Conservation (phyloP, 1,140 invertebrate genomes). For the Acromyrmex echinatior region DNA sequence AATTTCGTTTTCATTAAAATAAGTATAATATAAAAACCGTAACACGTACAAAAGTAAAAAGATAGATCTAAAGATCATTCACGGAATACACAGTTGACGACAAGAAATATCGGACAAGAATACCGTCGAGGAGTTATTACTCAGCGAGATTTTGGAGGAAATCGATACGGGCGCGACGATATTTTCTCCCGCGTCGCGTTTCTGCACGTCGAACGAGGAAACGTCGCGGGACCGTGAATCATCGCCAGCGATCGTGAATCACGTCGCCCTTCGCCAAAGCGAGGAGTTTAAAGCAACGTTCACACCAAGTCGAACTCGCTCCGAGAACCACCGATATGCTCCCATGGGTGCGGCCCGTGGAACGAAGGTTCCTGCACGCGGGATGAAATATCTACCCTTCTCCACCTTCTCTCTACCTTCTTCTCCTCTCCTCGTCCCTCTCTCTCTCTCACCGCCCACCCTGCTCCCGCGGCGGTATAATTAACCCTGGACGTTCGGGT, state of each 20-base stretch:
- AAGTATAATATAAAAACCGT: background rate
- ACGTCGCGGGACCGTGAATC: slow-evolving; percentile 74
- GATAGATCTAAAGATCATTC: background rate
- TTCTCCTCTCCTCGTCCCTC: background rate
- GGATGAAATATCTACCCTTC: slow-evolving; percentile 70
- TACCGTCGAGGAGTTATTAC: slow-evolving; percentile 5
- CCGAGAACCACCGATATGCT: slow-evolving; percentile 41
- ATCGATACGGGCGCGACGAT: slow-evolving; percentile 46
- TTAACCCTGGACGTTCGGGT: slow-evolving; percentile 71
- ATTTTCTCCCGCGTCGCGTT: slow-evolving; percentile 58
- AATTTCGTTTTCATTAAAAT: background rate
- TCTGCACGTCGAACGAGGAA: slow-evolving; percentile 74
- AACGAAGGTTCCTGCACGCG: slow-evolving; percentile 39
- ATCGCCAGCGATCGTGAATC: slow-evolving; percentile 77
- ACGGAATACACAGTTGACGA: background rate
- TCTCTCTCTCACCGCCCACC: background rate
- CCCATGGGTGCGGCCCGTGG: slow-evolving; percentile 63
- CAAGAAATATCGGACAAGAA: background rate
- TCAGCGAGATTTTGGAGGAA: slow-evolving; percentile 11
- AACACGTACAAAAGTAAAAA: background rate
- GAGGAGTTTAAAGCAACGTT: slow-evolving; percentile 56
- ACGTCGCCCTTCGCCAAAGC: slow-evolving; percentile 71
- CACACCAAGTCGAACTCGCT: slow-evolving; percentile 15
- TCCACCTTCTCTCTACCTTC: background rate
- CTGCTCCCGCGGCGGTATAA: slow-evolving; percentile 63